Percentiles rank a stretch among this genome's conserved stretches.
These are phyloP conservation scores for Scrobipalpa costella DNA, from an alignment of 2,888 invertebrate species.

Conservation along the genomic window DNA sequence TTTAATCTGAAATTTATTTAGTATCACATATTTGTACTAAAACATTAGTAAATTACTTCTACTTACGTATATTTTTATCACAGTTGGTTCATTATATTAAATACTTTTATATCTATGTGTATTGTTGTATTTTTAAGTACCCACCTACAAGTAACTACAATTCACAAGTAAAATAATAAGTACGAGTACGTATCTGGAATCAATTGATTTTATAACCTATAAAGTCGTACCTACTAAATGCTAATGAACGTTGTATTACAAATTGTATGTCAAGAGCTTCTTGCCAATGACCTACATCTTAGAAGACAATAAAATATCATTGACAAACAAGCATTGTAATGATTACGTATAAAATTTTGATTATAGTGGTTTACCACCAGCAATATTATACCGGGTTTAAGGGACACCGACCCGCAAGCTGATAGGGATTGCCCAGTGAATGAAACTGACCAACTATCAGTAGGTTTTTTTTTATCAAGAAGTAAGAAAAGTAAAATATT, in stretches of 20 bases:
- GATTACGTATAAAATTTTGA: no score
- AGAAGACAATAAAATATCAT: background rate
- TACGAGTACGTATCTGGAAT: background rate
- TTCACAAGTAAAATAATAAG: no score
- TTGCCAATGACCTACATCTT: conserved; percentile 10
- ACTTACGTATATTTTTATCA: conserved; percentile 40
- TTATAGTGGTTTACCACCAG: no score
- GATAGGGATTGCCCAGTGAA: no score
- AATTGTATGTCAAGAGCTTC: conserved; percentile 25
- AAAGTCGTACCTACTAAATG: background rate
- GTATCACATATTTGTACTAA: conserved; percentile 24
- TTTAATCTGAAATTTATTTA: conserved; percentile 23
- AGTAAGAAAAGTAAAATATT: no score
- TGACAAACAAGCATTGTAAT: no score
- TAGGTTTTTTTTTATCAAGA: no score
- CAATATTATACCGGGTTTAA: no score
- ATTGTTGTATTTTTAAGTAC: background rate
- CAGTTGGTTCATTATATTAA: conserved; percentile 36
- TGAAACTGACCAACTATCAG: no score
- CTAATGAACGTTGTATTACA: background rate
- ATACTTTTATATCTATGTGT: conserved; percentile 33
- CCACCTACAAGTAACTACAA: no score
- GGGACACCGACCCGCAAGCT: no score
- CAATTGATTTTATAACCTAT: background rate
- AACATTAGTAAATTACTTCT: background rate